Percentiles rank a stretch among this genome's conserved stretches.
Evolutionary conservation across 1,140 invertebrate genomes (phyloP).

Genomic region (Drosophila pruinosa): DNA sequence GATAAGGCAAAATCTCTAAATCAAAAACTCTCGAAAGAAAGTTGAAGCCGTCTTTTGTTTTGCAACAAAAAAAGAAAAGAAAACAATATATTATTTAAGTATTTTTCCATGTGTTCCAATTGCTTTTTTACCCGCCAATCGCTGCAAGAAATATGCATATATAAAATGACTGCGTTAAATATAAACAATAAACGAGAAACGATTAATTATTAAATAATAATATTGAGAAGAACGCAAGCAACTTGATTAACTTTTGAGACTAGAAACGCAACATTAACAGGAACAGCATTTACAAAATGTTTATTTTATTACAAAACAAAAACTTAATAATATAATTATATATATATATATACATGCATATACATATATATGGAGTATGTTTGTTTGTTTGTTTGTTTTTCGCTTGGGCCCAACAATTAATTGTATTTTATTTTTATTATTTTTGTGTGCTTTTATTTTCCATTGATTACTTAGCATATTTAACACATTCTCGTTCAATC

Average conservation of each 20-base stretch:
- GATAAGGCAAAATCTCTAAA: slow-evolving; percentile 50
- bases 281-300: slow-evolving; percentile 80
- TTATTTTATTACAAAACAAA: slow-evolving; percentile 64
- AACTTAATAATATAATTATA: slow-evolving; percentile 29
- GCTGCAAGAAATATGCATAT: neutral
- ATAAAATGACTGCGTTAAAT: slow-evolving; percentile 4
- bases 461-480: slow-evolving; percentile 55
- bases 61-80: no score
- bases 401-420: slow-evolving; percentile 26
- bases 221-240: slow-evolving; percentile 29
- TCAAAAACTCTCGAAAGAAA: slow-evolving; percentile 17
- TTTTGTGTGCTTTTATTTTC: slow-evolving; percentile 45
- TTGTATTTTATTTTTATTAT: slow-evolving; percentile 38
- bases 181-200: slow-evolving; percentile 2
- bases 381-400: slow-evolving; percentile 19
- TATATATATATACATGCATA: slow-evolving; percentile 1
- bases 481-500: slow-evolving; percentile 33
- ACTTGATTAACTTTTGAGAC: slow-evolving; percentile 71
- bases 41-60: slow-evolving; percentile 8
- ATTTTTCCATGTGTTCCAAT: slow-evolving; percentile 36
- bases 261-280: slow-evolving; percentile 80
- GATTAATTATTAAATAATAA: slow-evolving; percentile 3
- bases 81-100: slow-evolving; percentile 7
- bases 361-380: neutral
- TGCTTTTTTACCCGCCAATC: neutral